Evolutionary conservation across 35 echinoderm and acorn worm genomes (phyloP).

Genomic region (Heliocidaris tuberculata): DNA sequence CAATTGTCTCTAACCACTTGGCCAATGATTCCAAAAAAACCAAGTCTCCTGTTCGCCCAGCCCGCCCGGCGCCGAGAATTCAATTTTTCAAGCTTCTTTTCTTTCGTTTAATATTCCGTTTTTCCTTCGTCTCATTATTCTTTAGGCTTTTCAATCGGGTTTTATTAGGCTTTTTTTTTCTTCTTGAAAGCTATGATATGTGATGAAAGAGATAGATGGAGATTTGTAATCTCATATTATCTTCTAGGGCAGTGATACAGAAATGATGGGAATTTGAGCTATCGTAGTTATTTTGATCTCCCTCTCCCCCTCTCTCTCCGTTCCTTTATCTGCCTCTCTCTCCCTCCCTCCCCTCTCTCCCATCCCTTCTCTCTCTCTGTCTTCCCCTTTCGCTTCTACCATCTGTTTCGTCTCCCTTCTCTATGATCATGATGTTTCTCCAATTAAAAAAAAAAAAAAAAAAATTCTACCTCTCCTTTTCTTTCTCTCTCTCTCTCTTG

Average conservation of each 20-base stretch:
- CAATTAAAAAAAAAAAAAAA: too few species aligned
- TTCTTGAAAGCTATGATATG: neutral
- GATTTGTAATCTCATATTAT: neutral
- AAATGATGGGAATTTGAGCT: neutral
- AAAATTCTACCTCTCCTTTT: neutral
- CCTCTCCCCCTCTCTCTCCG: neutral
- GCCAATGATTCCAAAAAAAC: neutral
- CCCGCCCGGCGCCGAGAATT: neutral
- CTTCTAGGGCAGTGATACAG: neutral
- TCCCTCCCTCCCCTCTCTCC: too few species aligned
- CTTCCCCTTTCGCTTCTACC: too few species aligned
- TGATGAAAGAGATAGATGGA: neutral
- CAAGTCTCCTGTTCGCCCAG: neutral
- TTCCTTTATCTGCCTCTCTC: neutral
- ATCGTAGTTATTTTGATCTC: neutral
- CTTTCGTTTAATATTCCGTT: neutral
- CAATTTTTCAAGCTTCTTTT: constrained; percentile 18
- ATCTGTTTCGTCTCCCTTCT: too few species aligned
- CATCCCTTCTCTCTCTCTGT: too few species aligned
- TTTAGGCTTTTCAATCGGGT: neutral
- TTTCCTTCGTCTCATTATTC: neutral
- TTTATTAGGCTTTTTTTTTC: neutral
- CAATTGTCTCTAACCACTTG: neutral
- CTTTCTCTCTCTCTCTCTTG: neutral
- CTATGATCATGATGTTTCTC: too few species aligned